Percentiles rank a stretch among this genome's conserved stretches.
phyloP scores from a whole-genome alignment of 2,797 vertebrate genomes.

The Enteromius mattozi region DNA sequence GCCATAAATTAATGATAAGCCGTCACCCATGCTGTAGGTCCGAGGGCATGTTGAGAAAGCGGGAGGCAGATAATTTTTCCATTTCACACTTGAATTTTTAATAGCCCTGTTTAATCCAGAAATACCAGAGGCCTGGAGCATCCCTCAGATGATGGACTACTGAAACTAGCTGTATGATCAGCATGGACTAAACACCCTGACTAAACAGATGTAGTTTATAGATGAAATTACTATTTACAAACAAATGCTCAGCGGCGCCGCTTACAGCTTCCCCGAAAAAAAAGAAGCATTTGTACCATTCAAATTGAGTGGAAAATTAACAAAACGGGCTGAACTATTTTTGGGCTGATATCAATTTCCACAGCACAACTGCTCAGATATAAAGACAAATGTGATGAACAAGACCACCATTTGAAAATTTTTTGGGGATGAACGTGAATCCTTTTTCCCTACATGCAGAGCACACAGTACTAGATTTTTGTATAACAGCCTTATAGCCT shows the following conservation, averaged over 20 bases:
- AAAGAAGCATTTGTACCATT: constrained; percentile 5
- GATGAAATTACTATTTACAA: constrained; percentile 28
- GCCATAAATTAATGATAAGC: constrained; percentile 62
- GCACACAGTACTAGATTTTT: not conserved
- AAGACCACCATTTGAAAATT: not conserved
- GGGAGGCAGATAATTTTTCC: constrained; percentile 54
- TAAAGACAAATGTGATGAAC: not conserved
- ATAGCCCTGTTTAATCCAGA: constrained; percentile 54
- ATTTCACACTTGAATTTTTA: constrained; percentile 62
- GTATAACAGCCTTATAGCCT: not conserved
- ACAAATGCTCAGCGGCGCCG: not conserved
- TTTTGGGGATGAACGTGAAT: not conserved
- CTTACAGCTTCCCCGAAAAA: not conserved
- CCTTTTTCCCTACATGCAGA: not conserved
- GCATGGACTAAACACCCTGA: constrained; percentile 9
- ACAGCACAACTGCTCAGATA: not conserved
- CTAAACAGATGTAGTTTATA: constrained; percentile 37
- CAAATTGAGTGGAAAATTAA: constrained; percentile 11
- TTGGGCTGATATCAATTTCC: not conserved
- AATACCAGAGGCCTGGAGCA: constrained; percentile 38
- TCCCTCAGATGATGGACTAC: constrained; percentile 15
- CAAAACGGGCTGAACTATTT: not conserved
- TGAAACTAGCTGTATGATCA: constrained; percentile 25
- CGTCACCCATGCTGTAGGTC: constrained; percentile 43
- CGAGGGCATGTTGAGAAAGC: constrained; percentile 42